Evolutionary conservation across 2,888 invertebrate genomes (phyloP), one percentile per base, ranked within the genome.

Genomic region (Andrena dorsata): DNA sequence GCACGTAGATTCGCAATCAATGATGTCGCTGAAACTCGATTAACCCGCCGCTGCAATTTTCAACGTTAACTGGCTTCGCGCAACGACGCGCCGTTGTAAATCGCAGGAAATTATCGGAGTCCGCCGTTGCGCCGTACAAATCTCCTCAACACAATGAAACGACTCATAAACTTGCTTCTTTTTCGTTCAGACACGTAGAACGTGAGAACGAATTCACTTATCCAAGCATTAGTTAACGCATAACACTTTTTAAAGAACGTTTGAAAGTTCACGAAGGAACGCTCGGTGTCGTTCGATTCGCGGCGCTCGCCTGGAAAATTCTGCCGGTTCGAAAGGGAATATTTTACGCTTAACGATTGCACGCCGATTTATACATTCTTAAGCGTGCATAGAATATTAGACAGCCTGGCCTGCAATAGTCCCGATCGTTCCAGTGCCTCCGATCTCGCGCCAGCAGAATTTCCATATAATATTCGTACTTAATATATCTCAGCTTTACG

Each of bases 401-500:
- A 70, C 79, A 51, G 53, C 56, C 41, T 49, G 20, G 64, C 30
- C 53, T 4, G 79, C 49, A 30, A 64, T 64, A 71, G 73, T 75
- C 83, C 80, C 61, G 66, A 72, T 84, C 86, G 51, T 82, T 58
- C 64, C 51, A 75, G 75, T 76, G 84, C 84, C 84, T 77, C 84
- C 85, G 80, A 84, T 86, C 82, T 85, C 85, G 86, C 86, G 88
- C 85, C 88, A 86, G 76, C 89, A 88, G 88, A 83, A 79, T 87
- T 73, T 26, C 56, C 75, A 49, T 83, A 82, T 90, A 88, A 89
- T 90, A 89, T 89, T 90, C 88, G 92, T 92, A 92, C 92, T 92
- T 92, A 93, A 92, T 92, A 92, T 91, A 92, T 92, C 92, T 86
- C 90, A 89, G 85, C 83, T 86, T 85, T 74, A 83, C 76, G 76